phyloP scores from a whole-genome alignment of 2,113 vertebrate genomes.

The Elephantulus edwardii region DNA sequence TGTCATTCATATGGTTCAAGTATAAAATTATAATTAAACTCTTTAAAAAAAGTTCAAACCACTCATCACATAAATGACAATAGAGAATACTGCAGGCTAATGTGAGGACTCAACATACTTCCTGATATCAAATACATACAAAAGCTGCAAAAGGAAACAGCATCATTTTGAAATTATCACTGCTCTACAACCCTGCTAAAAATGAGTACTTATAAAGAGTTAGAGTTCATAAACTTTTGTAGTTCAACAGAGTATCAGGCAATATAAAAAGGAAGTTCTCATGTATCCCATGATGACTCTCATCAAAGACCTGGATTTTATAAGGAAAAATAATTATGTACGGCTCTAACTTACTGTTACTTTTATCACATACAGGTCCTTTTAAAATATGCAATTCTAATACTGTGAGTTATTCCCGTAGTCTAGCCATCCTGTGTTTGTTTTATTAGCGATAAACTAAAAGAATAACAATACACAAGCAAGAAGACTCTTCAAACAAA shows the following conservation, averaged over 20 bases:
- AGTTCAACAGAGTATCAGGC: not conserved
- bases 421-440: not conserved
- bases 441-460: not conserved
- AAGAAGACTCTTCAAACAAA: not conserved
- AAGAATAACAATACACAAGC: not conserved
- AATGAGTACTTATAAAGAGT: constrained; percentile 17
- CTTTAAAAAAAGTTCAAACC: not conserved
- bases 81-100: not conserved
- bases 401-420: not conserved
- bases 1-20: not conserved
- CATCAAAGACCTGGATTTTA: not conserved
- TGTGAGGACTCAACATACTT: not conserved
- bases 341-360: not conserved
- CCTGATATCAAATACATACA: not conserved
- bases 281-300: not conserved
- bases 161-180: not conserved
- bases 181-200: constrained; percentile 16
- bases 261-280: not conserved
- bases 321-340: constrained; percentile 32
- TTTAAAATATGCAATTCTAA: not conserved
- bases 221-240: constrained; percentile 11
- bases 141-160: not conserved
- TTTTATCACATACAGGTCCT: not conserved
- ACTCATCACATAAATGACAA: constrained; percentile 18
- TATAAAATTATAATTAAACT: constrained; percentile 45